These are phyloP conservation scores for Lagria hirta DNA, from an alignment of 2,888 invertebrate species.

Conservation along the genomic window DNA sequence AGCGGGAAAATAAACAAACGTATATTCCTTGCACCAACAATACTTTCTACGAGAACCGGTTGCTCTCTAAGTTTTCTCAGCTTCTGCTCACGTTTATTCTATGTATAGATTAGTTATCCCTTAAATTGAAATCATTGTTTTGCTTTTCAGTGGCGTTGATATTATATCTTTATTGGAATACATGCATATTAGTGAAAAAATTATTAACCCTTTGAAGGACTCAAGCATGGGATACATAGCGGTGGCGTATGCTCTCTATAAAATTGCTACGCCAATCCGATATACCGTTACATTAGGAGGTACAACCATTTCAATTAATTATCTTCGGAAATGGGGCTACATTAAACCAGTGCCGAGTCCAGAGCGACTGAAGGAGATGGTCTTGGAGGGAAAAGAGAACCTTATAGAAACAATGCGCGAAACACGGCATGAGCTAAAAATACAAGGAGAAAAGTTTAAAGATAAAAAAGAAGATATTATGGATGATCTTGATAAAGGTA, in stretches of 20 bases:
- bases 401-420: slow-evolving; percentile 64
- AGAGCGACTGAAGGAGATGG: slow-evolving; percentile 64
- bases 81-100: no score
- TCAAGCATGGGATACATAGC: slow-evolving; percentile 88
- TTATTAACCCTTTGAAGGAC: slow-evolving; percentile 73
- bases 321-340: slow-evolving; percentile 76
- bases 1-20: no score
- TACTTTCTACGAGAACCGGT: no score
- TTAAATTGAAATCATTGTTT: slow-evolving; percentile 1
- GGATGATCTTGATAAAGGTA: slow-evolving; percentile 32
- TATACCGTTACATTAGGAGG: slow-evolving; percentile 92
- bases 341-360: slow-evolving; percentile 78
- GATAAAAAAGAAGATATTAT: slow-evolving; percentile 38
- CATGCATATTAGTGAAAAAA: slow-evolving; percentile 74
- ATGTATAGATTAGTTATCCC: no score
- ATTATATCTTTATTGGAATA: slow-evolving; percentile 76
- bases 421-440: slow-evolving; percentile 55
- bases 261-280: slow-evolving; percentile 85
- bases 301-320: slow-evolving; percentile 82
- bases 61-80: no score
- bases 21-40: no score
- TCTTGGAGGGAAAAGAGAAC: slow-evolving; percentile 63
- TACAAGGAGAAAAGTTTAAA: slow-evolving; percentile 35
- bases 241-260: slow-evolving; percentile 88
- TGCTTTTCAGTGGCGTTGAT: slow-evolving; percentile 83